Evolutionary conservation across 2,113 vertebrate genomes (phyloP), one percentile per base, ranked within the genome.

Genomic region (Ophthalmolycus amberensis): DNA sequence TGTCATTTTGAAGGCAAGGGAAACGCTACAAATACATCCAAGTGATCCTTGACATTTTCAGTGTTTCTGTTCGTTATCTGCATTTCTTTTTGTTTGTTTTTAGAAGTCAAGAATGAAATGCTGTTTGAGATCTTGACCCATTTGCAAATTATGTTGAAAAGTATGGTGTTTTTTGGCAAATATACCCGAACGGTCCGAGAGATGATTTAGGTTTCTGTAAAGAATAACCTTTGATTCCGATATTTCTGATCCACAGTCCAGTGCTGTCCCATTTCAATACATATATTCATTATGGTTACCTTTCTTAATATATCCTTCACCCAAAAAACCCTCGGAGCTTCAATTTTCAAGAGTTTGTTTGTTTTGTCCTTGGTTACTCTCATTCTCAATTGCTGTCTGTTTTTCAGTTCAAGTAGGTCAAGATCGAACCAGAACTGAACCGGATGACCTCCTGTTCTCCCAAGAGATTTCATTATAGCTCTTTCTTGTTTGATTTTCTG

Each of bases 381-480:
- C 10, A 25, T 32, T 72, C 16, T 40, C 38, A 72, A 64, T n/a
- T 27, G 9, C 27, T 29, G 58, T 62, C 20, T 66, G 37, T 50
- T 68, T 63, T 63, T 20, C 9, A 79, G 48, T 38, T 63, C 27
- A 71, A 83, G 29, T 54, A 16, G 80, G 80, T 89, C 59, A 87
- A 79, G 75, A 75, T 84, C 62, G 73, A 74, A 71, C 15, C 44
- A 12, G 20, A 75, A 65, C 62, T 37, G 69, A 77, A 72, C 40
- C 60, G 2, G 25, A 14, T 38, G 73, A 81, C 83, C 71, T 72
- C 1, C 16, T 37, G 12, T 25, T 37, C 14, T 87, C 79, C 77
- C 70, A 5, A 0, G 4, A 18, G 59, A 64, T 73, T 82, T 80
- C 38, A 84, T 75, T 25, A 75, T 6, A 0, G 20, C 4, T 69